phyloP scores from a whole-genome alignment of 2,888 invertebrate genomes.

The Aproaerema taeniolella region DNA sequence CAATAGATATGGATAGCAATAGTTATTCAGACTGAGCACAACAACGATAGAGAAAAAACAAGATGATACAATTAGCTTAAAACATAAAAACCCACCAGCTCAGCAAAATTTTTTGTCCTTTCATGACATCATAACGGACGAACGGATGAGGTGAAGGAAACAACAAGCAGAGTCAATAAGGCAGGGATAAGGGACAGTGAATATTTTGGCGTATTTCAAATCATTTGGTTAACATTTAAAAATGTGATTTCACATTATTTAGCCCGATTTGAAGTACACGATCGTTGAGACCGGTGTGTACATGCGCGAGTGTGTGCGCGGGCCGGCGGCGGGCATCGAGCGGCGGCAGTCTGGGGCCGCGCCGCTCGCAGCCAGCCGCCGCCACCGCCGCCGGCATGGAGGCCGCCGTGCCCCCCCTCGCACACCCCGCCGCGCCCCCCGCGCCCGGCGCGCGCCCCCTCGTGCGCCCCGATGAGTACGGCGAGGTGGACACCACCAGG shows the following conservation, averaged over 20 bases:
- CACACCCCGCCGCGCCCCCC: slow-evolving; percentile 30
- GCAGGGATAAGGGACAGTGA: neutral
- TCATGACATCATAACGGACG: no score
- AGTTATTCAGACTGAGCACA: no score
- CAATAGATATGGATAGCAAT: no score
- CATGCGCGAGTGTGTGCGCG: neutral
- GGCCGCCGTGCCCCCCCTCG: slow-evolving; percentile 17
- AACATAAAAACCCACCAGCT: no score
- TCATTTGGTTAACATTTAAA: no score
- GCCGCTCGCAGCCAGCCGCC: slow-evolving; percentile 28
- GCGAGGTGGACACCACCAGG: slow-evolving; percentile 90
- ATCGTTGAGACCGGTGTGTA: neutral
- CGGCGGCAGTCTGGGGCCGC: slow-evolving; percentile 14
- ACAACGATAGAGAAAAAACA: no score
- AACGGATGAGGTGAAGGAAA: no score
- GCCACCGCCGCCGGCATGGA: slow-evolving; percentile 30
- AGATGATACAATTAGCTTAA: no score
- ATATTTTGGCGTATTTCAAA: neutral
- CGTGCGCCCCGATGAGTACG: slow-evolving; percentile 89
- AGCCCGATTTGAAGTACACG: no score
- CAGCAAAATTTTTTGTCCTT: no score
- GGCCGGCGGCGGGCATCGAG: slow-evolving; percentile 2
- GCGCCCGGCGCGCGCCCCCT: slow-evolving; percentile 77
- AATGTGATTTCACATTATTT: no score
- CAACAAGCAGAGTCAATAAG: neutral